Base-by-base conservation (phyloP, 2,797 vertebrate genomes). In the Sarcoramphus papa region DNA sequence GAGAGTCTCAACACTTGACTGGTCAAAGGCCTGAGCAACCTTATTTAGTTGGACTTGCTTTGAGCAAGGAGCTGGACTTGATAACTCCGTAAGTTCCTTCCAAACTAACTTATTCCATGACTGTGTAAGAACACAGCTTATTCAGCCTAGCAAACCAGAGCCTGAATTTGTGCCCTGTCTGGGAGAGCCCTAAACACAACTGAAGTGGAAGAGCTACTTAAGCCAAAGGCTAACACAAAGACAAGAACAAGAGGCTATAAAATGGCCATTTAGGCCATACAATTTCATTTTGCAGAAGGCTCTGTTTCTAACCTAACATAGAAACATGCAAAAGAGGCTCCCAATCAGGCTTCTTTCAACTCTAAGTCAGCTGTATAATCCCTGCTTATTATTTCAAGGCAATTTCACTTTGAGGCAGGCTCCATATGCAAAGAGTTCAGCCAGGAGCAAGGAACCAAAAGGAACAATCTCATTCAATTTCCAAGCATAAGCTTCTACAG, bases 371-470 rank as follows among this genome's bases (percentile, higher is more conserved):
- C 70, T 94, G 69, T 51, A 57, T 60, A 93, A 94, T 81, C 70
- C 70, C 40, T 73, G 77, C 59, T 87, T 82, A 81, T 93, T 92
- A 73, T 85, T 96, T 92, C 77, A 88, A 79, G 70, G 77, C 93
- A 93, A 92, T 94, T 92, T 88, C 76, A 82, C 85, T 94, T 73
- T 40, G 56, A 94, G 80, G 74, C 69, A 64, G 50, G 47, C 60
- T 87, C 60, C 60, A 60, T 17, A 76, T 10, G 48, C 65, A 82
- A 62, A 57, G 70, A 90, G 77, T 84, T 93, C 94, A 94, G 93
- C 83, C 95, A 96, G 86, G 53, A 87, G 78, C 73, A 94, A 91
- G 54, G 37, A 95, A 93, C 70, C 78, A 62, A 85, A 94, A 88
- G 57, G 85, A 95, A 94, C 65, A 86, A 88, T 79, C 76, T 86